Conservation (phyloP, 2,888 invertebrate genomes). For the Pocota personata region DNA sequence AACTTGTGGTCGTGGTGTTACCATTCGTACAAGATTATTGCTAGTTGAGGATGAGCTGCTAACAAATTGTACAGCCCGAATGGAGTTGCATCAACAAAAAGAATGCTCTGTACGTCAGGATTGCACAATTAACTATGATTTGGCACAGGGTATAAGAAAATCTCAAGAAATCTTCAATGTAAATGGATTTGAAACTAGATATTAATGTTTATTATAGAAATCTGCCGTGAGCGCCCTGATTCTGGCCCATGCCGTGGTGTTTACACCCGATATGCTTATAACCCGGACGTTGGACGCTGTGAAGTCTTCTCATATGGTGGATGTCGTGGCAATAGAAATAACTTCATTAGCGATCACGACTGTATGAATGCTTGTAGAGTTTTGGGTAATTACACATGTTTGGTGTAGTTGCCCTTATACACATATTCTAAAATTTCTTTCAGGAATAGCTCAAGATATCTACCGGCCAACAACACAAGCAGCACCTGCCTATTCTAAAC, state of each 20-base stretch:
- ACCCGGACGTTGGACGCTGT: slow-evolving; percentile 89
- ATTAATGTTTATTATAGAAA: slow-evolving; percentile 84
- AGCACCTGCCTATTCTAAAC: slow-evolving; percentile 29
- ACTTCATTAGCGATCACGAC: slow-evolving; percentile 92
- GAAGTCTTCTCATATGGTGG: slow-evolving; percentile 94
- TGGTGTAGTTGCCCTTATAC: too few relatives aligned
- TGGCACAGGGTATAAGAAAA: slow-evolving; percentile 90
- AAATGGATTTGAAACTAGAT: neutral
- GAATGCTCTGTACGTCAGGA: slow-evolving; percentile 87
- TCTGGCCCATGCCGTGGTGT: slow-evolving; percentile 94
- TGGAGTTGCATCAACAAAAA: slow-evolving; percentile 90
- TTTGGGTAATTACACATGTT: slow-evolving; percentile 70
- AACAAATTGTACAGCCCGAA: slow-evolving; percentile 87
- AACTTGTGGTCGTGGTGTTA: slow-evolving; percentile 91
- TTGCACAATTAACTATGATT: slow-evolving; percentile 89
- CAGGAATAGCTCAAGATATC: slow-evolving; percentile 31
- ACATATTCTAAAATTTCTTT: neutral
- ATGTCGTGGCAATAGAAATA: slow-evolving; percentile 95
- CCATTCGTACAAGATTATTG: slow-evolving; percentile 88
- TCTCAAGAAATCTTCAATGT: too few relatives aligned
- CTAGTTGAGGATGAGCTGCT: slow-evolving; percentile 86
- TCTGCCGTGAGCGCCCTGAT: slow-evolving; percentile 91
- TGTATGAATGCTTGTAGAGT: slow-evolving; percentile 88
- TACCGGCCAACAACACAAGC: slow-evolving; percentile 41
- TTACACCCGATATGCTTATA: slow-evolving; percentile 95